Base-by-base conservation (phyloP, 2,888 invertebrate species). In the Brachyptera putata region DNA sequence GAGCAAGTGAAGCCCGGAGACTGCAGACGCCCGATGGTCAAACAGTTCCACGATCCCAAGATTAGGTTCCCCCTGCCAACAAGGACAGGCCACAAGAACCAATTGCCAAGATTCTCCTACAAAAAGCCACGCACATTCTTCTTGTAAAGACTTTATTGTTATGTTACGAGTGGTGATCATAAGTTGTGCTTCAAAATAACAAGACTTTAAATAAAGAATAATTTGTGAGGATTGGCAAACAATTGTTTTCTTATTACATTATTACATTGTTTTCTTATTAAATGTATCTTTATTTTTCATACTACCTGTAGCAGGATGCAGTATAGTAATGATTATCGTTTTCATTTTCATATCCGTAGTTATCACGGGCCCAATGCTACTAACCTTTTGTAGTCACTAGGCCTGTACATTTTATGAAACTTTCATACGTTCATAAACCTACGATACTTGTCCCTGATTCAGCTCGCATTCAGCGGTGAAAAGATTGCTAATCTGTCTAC, bases 1-100 rank as follows among this genome's bases (percentile, higher is more conserved):
- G 93, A 97, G 76, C 84, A 89, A 61, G 91, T 99, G 63, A 85
- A 88, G 71, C 92, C 96, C 21, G 79, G 81, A 21, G 91, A 94
- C 69, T 95, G 95, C 73, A 86, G 97, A 70, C 85, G 98, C 71
- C 90, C 95, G 24, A 90, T 94, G 73, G 89, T 99, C 64, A 97
- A 96, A 79, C 97, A 98, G 79, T 99, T 99, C 88, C 98, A 98
- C 78, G 92, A 98, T 80, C 89, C 93, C 64, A 89, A 85, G 75
- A 96, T 99, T 77, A 85, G 85, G 75, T 99, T 99, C 89, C 98
- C 99, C 67, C 82, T 99, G 79, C 94, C 96, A 61, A 91, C 91
- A 77, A 85, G 92, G 69, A 91, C 91, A 67, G 86, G 87, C 72
- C 87, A 90, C 76, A 85, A 86, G 79, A 90, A 88, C 77, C 83